Percentiles rank a stretch among this genome's conserved stretches.
Evolutionary conservation across 2,113 vertebrate species (phyloP).

Genomic region (Sterrhoptilus dennistouni): DNA sequence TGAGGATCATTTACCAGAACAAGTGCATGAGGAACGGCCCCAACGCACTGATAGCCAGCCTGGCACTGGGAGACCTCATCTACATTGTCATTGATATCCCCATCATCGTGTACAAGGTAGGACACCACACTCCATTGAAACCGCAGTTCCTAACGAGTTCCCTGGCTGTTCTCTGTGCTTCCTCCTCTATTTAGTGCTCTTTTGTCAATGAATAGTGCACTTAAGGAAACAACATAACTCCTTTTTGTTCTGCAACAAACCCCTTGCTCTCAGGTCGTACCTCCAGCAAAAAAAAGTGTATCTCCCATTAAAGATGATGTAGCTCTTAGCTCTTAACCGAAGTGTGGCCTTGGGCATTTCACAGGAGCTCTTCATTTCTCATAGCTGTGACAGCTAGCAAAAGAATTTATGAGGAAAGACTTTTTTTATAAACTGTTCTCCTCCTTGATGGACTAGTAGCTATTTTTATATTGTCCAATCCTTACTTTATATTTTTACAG

Average conservation of each 20-base stretch:
- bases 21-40: slow-evolving; percentile 99
- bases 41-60: slow-evolving; percentile 94
- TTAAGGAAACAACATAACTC: neutral
- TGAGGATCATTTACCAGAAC: slow-evolving; percentile 98
- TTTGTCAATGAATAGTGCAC: neutral
- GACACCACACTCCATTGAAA: neutral
- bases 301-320: neutral
- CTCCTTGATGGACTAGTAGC: neutral
- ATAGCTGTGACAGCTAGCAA: neutral
- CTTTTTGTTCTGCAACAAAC: neutral
- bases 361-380: neutral
- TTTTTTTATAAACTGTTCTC: neutral
- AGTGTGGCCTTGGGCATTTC: neutral
- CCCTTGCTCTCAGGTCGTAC: neutral
- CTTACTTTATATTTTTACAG: neutral
- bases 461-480: neutral
- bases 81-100: slow-evolving; percentile 94
- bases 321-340: neutral
- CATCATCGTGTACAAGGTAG: slow-evolving; percentile 95
- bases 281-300: neutral
- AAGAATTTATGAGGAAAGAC: neutral
- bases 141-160: neutral
- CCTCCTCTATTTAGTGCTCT: neutral
- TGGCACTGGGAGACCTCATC: slow-evolving; percentile 96
- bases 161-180: neutral